Evolutionary conservation across 2,888 invertebrate genomes (phyloP), one percentile per base, ranked within the genome.

Genomic region (Hedya salicella): DNA sequence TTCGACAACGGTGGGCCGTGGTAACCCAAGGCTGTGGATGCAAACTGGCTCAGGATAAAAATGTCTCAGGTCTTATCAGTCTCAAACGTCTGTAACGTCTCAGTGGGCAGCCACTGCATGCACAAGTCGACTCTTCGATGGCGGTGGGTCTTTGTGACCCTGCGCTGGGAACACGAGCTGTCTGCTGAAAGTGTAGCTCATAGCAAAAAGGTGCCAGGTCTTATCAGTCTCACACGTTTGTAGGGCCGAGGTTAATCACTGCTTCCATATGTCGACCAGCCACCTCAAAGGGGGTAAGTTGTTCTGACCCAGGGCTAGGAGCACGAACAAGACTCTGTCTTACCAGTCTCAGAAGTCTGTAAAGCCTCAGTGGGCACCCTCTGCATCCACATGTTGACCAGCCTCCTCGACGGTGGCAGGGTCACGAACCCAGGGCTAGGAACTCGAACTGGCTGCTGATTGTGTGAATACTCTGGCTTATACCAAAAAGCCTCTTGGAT

Each of bases 151-250:
- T 82, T 97, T 97, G 87, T 98, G 97, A 1, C 98, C 98, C 72
- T 98, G 87, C 0, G 97, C 97, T 44, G 98, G 98, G 85, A 97
- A 97, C 67, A 98, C 96, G 81, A 97, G 97, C 85, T 96, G 96
- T 70, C 96, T 96, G 76, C 96, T 96, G 88, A 97, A 97, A 42
- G 97, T 96, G 78, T 95, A 94, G 71, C 95, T 94, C 71, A 98
- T 21, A 19, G 16, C 0, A 48, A 6, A 32, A 25, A 8, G n/a
- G n/a, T n/a, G 36, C 13, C 16, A 19, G 0, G 5, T 53, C 39
- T 25, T 49, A 21, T 4, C 42, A 42, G 14, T 14, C 2, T 42
- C 2, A 42, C n/a, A 14, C 4, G n/a, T 96, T 77, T 95, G 94
- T 74, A 96, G 91, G 0, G 97, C 96, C 78, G 95, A 95, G 2